Base-by-base conservation (phyloP, 2,888 invertebrate genomes). In the Melinaea marsaeus region DNA sequence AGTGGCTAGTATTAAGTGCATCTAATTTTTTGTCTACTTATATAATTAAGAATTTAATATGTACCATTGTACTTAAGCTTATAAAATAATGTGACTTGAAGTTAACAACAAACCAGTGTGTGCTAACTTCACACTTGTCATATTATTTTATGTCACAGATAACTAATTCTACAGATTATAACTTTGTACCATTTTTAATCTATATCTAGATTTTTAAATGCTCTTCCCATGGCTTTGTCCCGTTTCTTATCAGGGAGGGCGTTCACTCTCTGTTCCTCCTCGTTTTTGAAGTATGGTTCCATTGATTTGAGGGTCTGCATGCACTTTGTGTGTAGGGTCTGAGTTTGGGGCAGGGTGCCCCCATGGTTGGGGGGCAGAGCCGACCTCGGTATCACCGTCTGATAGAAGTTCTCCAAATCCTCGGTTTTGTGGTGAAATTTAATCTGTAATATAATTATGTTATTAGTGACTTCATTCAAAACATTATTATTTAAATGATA, bases 141-240 rank as follows among this genome's bases (percentile, higher is more conserved):
- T 42, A 42, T 42, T 42, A 9, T 42, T 37, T 42, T 42, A 32
- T 51, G 22, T 11, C 32, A 32, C 32, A 51, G 32, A 32, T 13
- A 48, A 5, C 32, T 51, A 22, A 7, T 51, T 7, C 32, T 32
- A 51, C 32, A 3, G 51, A 51, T 32, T 32, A 9, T 32, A 2
- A 11, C 9, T 32, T 51, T 51, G 51, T 51, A 9, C 51, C 11
- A 2, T 32, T 51, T 32, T 51, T 86, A 95, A 86, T 95, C 95
- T 67, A 95, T 93, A 56, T 94, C 94, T 46, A 95, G 79, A 74
- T 94, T 94, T 73, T 94, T 94, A 74, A 95, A 95, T 6, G 93
- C 93, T 51, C 93, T 93, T 69, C 94, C 94, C 68, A 94, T 90
- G 0, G 94, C 94, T 54, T 87, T 88, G 6, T 88, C 87, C 5